Evolutionary conservation across 1,140 invertebrate species (phyloP).

Genomic region (Hycleus phaleratus): DNA sequence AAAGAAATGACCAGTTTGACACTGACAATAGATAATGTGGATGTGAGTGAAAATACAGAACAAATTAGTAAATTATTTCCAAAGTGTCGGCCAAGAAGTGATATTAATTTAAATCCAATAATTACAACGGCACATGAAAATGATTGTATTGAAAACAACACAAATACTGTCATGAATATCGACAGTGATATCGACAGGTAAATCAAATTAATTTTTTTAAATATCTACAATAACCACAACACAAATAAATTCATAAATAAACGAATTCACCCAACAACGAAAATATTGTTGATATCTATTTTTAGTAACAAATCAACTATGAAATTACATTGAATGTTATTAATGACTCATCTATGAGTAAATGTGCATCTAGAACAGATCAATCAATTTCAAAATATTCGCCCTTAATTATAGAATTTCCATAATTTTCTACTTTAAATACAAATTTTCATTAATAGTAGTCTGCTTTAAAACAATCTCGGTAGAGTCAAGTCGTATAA

Average conservation of each 20-base stretch:
- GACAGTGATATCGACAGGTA: conserved; percentile 44
- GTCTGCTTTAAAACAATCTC: no score
- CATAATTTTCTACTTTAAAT: no score
- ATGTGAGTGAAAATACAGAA: conserved; percentile 51
- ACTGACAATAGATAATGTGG: conserved; percentile 43
- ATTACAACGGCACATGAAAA: conserved; percentile 35
- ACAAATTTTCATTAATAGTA: no score
- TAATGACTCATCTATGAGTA: no score
- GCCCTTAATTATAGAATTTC: no score
- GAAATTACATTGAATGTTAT: no score
- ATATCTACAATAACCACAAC: not conserved
- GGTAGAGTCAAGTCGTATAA: no score
- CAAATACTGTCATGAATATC: conserved; percentile 37
- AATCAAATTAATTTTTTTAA: conserved; percentile 10
- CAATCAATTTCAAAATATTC: no score
- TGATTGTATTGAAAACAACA: conserved; percentile 37
- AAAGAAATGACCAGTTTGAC: conserved; percentile 45
- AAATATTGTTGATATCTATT: no score
- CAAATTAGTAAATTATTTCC: conserved; percentile 75
- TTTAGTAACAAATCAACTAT: no score
- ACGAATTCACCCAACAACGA: no score
- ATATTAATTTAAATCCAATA: conserved; percentile 53
- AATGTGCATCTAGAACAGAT: no score
- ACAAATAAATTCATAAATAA: not conserved
- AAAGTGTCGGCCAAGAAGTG: conserved; percentile 64